phyloP scores from a whole-genome alignment of 2,113 vertebrate genomes.

The Aptenodytes forsteri region DNA sequence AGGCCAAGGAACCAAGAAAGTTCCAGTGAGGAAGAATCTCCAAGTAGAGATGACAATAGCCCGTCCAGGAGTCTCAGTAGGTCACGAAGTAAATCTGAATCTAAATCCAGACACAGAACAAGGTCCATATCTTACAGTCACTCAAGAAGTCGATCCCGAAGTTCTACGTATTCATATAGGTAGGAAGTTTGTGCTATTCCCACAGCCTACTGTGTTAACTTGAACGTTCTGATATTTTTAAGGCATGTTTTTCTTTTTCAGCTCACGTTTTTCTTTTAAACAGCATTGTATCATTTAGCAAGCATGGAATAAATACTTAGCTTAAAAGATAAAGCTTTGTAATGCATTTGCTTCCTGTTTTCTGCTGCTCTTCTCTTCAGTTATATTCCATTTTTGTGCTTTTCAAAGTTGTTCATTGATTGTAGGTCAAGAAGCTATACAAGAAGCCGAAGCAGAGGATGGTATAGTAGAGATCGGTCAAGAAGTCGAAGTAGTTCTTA shows the following conservation, averaged over 20 bases:
- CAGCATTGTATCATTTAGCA: not conserved
- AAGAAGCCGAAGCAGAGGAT: constrained; percentile 85
- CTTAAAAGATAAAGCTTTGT: not conserved
- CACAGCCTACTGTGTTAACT: fast-evolving
- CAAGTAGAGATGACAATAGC: constrained; percentile 74
- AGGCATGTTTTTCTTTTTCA: not conserved
- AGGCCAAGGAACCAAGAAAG: constrained; percentile 93
- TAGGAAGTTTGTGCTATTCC: constrained; percentile 21
- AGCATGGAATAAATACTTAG: not conserved
- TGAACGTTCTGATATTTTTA: not conserved
- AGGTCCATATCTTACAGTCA: constrained; percentile 85
- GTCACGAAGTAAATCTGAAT: constrained; percentile 84
- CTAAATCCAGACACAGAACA: constrained; percentile 83
- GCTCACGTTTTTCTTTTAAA: fast-evolving
- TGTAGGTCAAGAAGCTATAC: constrained; percentile 85
- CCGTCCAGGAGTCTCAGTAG: constrained; percentile 76
- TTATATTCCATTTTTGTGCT: fast-evolving
- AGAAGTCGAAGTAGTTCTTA: constrained; percentile 88
- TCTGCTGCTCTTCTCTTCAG: not conserved
- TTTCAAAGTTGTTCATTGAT: not conserved
- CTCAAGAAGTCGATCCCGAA: constrained; percentile 86
- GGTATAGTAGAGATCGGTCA: constrained; percentile 81
- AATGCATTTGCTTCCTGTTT: not conserved
- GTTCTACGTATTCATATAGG: constrained; percentile 89
- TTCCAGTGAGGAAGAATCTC: constrained; percentile 90